Conservation (phyloP, 1,140 invertebrate species). For the Tribolium castaneum region DNA sequence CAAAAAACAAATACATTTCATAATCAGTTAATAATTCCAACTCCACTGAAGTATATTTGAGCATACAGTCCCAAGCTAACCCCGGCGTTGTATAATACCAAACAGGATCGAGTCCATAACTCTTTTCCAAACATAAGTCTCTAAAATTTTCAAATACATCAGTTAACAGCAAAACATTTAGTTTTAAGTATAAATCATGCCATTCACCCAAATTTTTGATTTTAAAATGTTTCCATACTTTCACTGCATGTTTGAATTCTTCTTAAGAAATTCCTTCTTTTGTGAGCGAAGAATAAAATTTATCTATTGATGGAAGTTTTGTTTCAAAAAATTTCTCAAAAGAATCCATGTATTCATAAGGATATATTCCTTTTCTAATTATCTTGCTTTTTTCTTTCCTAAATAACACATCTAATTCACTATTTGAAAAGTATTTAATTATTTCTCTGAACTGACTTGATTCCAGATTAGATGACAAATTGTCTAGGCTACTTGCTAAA, state of each 20-base stretch:
- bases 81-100: constrained; percentile 37
- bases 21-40: constrained; percentile 8
- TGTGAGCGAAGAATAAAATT: constrained; percentile 8
- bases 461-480: constrained; percentile 38
- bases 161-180: background rate
- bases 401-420: constrained; percentile 39
- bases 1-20: too few species aligned
- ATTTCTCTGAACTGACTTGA: constrained; percentile 27
- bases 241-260: constrained; percentile 3
- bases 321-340: constrained; percentile 1
- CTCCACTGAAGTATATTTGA: constrained; percentile 41
- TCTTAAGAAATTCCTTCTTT: background rate
- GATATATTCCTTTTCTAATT: constrained; percentile 16
- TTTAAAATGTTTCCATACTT: constrained; percentile 9
- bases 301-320: background rate
- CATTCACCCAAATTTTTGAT: background rate
- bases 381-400: constrained; percentile 33
- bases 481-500: background rate
- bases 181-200: background rate
- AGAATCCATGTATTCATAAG: background rate
- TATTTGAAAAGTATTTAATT: constrained; percentile 41
- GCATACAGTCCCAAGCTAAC: constrained; percentile 38
- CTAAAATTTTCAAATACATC: constrained; percentile 45
- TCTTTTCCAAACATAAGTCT: constrained; percentile 15
- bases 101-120: constrained; percentile 33